phyloP scores from a whole-genome alignment of 2,888 invertebrate species.

The Hirtodrosophila duncani region DNA sequence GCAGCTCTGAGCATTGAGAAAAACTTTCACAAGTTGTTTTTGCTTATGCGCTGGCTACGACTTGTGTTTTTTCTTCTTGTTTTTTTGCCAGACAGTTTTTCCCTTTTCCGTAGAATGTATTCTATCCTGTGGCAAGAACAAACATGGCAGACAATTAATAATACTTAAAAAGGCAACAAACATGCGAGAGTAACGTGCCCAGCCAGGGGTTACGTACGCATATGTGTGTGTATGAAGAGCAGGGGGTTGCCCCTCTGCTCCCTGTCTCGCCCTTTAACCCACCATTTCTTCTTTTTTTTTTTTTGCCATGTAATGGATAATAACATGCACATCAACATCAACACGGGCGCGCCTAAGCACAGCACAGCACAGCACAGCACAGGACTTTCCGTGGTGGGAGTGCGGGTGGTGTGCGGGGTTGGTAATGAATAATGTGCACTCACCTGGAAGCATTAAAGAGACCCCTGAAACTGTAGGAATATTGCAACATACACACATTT shows the following conservation, averaged over 20 bases:
- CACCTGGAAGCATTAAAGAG: constrained; percentile 57
- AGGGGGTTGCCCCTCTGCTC: background rate
- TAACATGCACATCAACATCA: constrained; percentile 56
- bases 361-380: constrained; percentile 8
- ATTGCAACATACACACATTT: constrained; percentile 49
- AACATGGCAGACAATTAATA: constrained; percentile 70
- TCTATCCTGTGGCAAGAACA: constrained; percentile 56
- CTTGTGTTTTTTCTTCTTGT: too few relatives aligned
- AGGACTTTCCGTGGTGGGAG: constrained; percentile 1
- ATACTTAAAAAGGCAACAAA: constrained; percentile 66
- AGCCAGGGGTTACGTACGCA: constrained; percentile 4
- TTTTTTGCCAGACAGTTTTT: background rate
- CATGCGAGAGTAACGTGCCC: constrained; percentile 5
- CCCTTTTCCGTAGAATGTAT: constrained; percentile 12
- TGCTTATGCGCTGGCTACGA: constrained; percentile 4
- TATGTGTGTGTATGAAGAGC: background rate
- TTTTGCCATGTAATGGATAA: constrained; percentile 47
- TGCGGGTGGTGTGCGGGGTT: constrained; percentile 19
- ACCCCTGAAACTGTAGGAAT: constrained; percentile 37
- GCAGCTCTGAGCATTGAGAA: too few relatives aligned
- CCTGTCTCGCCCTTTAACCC: too few relatives aligned
- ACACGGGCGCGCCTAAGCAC: constrained; percentile 33
- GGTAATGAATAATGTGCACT: constrained; percentile 67
- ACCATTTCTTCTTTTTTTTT: constrained; percentile 9
- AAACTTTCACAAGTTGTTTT: too few relatives aligned